phyloP scores from a whole-genome alignment of 2,888 invertebrate species.

The Schizaphis graminum region DNA sequence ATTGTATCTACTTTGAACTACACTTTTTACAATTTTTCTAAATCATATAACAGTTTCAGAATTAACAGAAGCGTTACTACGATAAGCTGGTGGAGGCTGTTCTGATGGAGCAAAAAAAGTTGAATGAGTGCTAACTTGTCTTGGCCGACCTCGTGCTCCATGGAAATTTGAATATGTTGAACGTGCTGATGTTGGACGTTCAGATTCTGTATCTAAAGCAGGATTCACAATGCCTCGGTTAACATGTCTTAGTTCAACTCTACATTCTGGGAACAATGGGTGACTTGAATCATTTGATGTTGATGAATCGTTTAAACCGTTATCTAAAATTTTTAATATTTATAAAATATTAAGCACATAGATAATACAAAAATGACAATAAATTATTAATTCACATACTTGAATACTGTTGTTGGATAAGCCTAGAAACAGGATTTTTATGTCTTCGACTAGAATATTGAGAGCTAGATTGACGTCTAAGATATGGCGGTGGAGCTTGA shows the following conservation, averaged over 20 bases:
- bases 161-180: conserved; percentile 94
- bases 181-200: conserved; percentile 82
- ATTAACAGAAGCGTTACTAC: conserved; percentile 67
- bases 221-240: conserved; percentile 81
- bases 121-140: conserved; percentile 64
- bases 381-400: conserved; percentile 29
- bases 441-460: conserved; percentile 66
- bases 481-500: conserved; percentile 74
- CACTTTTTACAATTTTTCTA: conserved; percentile 3
- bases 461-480: conserved; percentile 64
- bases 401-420: conserved; percentile 68
- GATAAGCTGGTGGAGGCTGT: conserved; percentile 68
- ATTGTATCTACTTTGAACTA: conserved; percentile 46
- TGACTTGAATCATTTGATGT: conserved; percentile 69
- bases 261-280: conserved; percentile 64
- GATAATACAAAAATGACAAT: conserved; percentile 44
- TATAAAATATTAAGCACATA: conserved; percentile 18
- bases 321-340: conserved; percentile 40
- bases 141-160: conserved; percentile 71
- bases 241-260: conserved; percentile 63
- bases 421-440: conserved; percentile 78
- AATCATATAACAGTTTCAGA: conserved; percentile 68
- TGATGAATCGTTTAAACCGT: conserved; percentile 69
- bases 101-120: conserved; percentile 68
- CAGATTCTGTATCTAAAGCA: conserved; percentile 69